Conservation (phyloP, 92 coral and sea anemone species). For the Siderastrea radians region DNA sequence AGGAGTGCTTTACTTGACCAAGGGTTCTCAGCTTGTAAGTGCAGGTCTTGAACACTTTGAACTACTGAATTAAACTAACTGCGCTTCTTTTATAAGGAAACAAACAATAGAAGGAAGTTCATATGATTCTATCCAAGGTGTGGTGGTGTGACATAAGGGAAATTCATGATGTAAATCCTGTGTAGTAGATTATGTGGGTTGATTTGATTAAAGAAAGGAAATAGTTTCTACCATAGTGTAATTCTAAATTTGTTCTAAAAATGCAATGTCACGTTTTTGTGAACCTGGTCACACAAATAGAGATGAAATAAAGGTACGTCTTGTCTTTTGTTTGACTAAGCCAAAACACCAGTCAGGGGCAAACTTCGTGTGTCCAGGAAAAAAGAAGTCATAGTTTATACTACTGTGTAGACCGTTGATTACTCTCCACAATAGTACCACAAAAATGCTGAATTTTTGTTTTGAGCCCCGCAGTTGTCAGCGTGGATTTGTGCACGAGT, state of each 20-base stretch:
- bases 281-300: slow-evolving; percentile 42
- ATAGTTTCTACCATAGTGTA: too few species aligned
- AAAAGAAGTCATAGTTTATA: slow-evolving; percentile 5
- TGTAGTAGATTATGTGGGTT: too few species aligned
- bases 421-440: slow-evolving; percentile 49
- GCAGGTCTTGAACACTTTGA: too few species aligned
- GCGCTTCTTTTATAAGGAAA: slow-evolving; percentile 17
- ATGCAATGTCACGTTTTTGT: too few species aligned
- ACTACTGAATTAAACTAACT: slow-evolving; percentile 5
- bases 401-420: background rate
- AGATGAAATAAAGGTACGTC: slow-evolving; percentile 15
- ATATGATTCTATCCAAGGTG: too few species aligned
- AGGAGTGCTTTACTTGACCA: too few species aligned
- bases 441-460: slow-evolving; percentile 49
- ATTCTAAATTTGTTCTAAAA: too few species aligned
- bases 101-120: too few species aligned
- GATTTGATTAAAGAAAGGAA: too few species aligned
- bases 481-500: slow-evolving; percentile 55
- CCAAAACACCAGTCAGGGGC: slow-evolving; percentile 29
- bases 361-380: slow-evolving; percentile 14
- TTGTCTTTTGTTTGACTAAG: slow-evolving; percentile 20
- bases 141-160: too few species aligned
- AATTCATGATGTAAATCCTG: too few species aligned
- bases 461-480: slow-evolving; percentile 65
- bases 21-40: too few species aligned